Base-by-base conservation (phyloP, 2,888 invertebrate genomes). In the Pyrochroa serraticornis region DNA sequence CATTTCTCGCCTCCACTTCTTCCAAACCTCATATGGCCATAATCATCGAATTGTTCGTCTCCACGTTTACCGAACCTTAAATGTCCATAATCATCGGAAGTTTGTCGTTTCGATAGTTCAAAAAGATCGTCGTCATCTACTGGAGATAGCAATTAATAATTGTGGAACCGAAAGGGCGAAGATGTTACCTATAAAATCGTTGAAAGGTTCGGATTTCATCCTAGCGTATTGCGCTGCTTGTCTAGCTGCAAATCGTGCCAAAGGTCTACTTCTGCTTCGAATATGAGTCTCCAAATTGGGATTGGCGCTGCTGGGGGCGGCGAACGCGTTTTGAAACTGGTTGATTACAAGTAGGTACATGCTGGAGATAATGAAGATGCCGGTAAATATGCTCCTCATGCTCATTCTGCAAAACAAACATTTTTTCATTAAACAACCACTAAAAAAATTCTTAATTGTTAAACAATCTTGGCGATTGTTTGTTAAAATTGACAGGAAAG, bases 21-120 rank as follows among this genome's bases (percentile, higher is more conserved):
- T 7, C 90, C 90, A 69, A 89, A 90, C 60, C 90, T 79, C 80
- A 90, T 82, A 69, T 90, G 89, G 1, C 90, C 90, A 67, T 90
- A 91, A 72, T 90, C 90, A 64, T 90, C 89, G 64, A 88, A 89
- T 12, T 84, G 81, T 57, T 88, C 87, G 35, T 87, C 87, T 1
- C 74, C 75, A 1, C 86, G 82, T 67, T 86, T 86, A 2, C 85
- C 86, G 68, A 86, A 85, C 66, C 86, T 64, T 74, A 87, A 78
- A 71, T 89, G 80, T 1, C 83, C 85, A 65, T 87, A 87, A 71
- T 87, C 87, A 39, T 85, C 83, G 1, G 77, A 73, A 65, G 84
- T 83, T 66, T 82, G 82, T 37, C 82, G 73, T 69, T 83, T 83
- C 45, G 77, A 78, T n/a, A 80, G 60, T 51, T 81, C 81, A 44